Percentiles rank a stretch among this genome's conserved stretches.
These are phyloP conservation scores for Anticlea derivata DNA, from an alignment of 2,888 invertebrate species.

Conservation along the genomic window DNA sequence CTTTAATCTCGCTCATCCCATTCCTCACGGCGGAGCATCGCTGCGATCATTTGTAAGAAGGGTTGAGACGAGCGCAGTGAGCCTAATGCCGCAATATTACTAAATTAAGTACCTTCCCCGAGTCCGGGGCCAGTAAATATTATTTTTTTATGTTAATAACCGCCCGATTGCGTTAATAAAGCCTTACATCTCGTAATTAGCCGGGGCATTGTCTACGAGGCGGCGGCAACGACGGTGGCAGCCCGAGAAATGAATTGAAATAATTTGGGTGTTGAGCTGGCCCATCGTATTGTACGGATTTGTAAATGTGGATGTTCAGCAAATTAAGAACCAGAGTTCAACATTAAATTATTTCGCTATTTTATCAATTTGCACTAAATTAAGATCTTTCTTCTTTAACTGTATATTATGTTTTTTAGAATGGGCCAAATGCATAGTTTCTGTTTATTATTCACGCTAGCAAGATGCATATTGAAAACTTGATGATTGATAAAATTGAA, in stretches of 20 bases:
- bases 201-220: constrained; percentile 69
- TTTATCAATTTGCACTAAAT: too few relatives aligned
- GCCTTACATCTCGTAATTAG: constrained; percentile 82
- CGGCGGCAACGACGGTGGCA: constrained; percentile 56
- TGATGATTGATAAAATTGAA: too few relatives aligned
- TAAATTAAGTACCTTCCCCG: constrained; percentile 75
- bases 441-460: too few relatives aligned
- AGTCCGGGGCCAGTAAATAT: constrained; percentile 74
- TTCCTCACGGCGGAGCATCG: constrained; percentile 72
- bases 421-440: too few relatives aligned
- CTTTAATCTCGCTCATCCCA: constrained; percentile 76
- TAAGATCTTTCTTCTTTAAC: too few relatives aligned
- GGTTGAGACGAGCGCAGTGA: constrained; percentile 68
- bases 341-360: neutral
- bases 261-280: constrained; percentile 56
- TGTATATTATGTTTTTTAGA: too few relatives aligned
- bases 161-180: constrained; percentile 82
- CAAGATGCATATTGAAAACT: too few relatives aligned
- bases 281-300: constrained; percentile 45
- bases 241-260: constrained; percentile 63
- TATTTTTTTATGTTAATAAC: constrained; percentile 84
- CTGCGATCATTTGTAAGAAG: constrained; percentile 81
- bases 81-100: constrained; percentile 79
- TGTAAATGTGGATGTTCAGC: constrained; percentile 33
- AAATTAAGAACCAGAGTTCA: constrained; percentile 10